Percentiles rank a stretch among this genome's conserved stretches.
Conservation (phyloP, 2,888 invertebrate genomes). For the Conus canariensis region DNA sequence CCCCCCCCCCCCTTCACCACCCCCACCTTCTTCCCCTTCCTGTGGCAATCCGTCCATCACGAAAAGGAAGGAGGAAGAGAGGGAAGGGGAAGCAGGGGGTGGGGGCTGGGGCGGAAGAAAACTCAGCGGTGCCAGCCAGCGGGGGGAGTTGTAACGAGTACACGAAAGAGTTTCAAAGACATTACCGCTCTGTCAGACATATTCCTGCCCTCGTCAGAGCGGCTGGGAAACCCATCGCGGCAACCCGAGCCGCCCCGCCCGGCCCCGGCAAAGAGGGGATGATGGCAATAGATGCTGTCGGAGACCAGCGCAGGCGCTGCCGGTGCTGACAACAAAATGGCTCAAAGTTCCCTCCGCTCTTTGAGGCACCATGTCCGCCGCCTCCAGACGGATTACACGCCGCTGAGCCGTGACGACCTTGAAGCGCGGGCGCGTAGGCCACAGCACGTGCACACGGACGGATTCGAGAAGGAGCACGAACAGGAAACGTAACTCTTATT, state of each 20-base stretch:
- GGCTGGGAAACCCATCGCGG: neutral
- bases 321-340: slow-evolving; percentile 17
- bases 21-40: neutral
- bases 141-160: slow-evolving; percentile 20
- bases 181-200: slow-evolving; percentile 5
- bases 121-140: neutral
- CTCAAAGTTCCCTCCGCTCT: slow-evolving; percentile 9
- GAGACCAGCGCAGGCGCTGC: neutral
- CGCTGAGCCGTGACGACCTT: slow-evolving; percentile 5
- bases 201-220: neutral
- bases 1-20: neutral
- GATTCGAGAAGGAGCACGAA: neutral
- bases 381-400: slow-evolving; percentile 26
- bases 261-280: slow-evolving; percentile 1
- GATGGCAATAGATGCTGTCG: slow-evolving; percentile 25
- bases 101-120: too few species aligned
- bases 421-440: neutral
- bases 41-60: too few species aligned
- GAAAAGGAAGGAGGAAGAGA: too few species aligned
- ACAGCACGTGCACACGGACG: neutral
- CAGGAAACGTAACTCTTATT: too few species aligned
- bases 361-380: neutral
- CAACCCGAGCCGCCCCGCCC: neutral
- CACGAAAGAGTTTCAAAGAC: slow-evolving; percentile 16
- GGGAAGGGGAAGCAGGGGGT: too few species aligned